Base-by-base conservation (phyloP, 2,888 invertebrate genomes). In the Xestia rhomboidea region DNA sequence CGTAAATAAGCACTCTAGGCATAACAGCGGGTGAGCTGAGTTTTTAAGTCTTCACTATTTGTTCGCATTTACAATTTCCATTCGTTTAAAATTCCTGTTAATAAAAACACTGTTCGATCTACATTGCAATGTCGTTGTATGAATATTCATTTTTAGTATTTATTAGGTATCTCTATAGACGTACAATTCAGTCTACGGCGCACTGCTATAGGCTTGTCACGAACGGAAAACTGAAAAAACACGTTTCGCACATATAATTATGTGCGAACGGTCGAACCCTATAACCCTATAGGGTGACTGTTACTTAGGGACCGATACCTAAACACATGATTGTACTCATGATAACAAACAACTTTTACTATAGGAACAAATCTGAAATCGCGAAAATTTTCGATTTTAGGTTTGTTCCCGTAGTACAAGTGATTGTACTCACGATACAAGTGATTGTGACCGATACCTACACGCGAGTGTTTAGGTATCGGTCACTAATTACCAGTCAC, bases 131-230 rank as follows among this genome's bases (percentile, higher is more conserved):
- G 68, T 82, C 73, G 27, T 34, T 30, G 63, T 46, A 71, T 83
- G 77, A 83, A 85, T 85, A 80, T 85, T 85, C 70, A 85, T 79
- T 76, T 60, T 44, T 60, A n/a, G 67, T 44, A 73, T 85, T 82
- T 82, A 84, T 77, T 76, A 85, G 72, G 70, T 74, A 67, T 76
- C 57, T 60, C 34, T 72, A 21, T 54, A 51, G 13, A 51, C 27
- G 64, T 76, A 27, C 18, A 60, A 62, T 81, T 77, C 68, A 71
- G 72, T 77, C 30, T 15, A 24, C 54, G 18, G 30, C 18, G 7
- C 34, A 10, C 51, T 15, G 34, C 27, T n/a, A 34, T 4, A 24
- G 41, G 41, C 41, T 41, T 27, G n/a, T 27, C 41, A 64, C 41
- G 18, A 64, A 64, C 13, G 10, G 21, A 34, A 21, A 62, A 34